Evolutionary conservation across 2,113 vertebrate genomes (phyloP).

Genomic region (Physeter macrocephalus): DNA sequence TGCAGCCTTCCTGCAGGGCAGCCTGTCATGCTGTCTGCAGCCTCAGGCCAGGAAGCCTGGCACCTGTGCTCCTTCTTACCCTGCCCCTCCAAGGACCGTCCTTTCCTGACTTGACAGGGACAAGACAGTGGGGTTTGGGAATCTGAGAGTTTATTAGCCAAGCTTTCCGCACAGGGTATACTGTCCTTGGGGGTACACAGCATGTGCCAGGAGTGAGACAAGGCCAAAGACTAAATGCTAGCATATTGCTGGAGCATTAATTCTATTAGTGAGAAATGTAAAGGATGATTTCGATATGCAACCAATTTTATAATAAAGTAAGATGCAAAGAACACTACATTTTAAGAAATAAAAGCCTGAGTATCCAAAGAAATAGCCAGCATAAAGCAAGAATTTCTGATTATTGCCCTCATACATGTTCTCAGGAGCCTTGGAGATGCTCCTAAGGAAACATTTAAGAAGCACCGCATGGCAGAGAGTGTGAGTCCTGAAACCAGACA

Average conservation of each 20-base stretch:
- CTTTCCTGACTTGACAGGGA: background rate
- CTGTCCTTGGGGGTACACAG: background rate
- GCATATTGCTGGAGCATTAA: background rate
- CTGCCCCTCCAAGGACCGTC: background rate
- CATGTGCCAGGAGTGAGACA: background rate
- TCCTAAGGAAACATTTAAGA: background rate
- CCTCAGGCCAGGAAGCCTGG: background rate
- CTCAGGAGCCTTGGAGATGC: background rate
- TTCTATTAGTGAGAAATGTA: background rate
- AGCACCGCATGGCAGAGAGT: rapidly evolving
- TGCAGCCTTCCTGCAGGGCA: background rate
- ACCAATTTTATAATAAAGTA: background rate
- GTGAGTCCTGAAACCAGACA: background rate
- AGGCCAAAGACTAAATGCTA: background rate
- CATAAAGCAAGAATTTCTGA: background rate
- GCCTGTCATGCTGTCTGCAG: background rate
- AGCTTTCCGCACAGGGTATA: background rate
- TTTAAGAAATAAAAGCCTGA: background rate
- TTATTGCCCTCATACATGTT: background rate
- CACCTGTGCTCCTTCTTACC: no score
- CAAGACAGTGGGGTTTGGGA: background rate
- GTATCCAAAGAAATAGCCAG: background rate
- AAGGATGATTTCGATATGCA: background rate
- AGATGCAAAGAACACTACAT: background rate
- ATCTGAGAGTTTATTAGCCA: background rate